These are phyloP conservation scores for Gasteruption jaculator DNA, from an alignment of 2,888 invertebrate genomes.

Conservation along the genomic window DNA sequence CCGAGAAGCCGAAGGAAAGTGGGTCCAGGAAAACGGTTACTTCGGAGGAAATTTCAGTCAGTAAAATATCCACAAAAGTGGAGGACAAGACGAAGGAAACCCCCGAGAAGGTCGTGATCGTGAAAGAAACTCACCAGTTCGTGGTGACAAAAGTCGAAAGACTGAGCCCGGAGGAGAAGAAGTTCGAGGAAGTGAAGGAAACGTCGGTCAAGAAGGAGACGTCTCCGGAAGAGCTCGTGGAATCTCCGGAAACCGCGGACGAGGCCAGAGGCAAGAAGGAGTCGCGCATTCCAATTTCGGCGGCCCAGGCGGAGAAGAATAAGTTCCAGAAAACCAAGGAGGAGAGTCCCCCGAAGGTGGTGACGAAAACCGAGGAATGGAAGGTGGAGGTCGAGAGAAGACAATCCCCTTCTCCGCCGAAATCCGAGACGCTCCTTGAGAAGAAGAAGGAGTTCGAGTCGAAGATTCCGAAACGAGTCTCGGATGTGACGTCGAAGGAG, in stretches of 20 bases:
- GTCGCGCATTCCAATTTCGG: conserved; percentile 40
- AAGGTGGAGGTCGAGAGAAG: conserved; percentile 5
- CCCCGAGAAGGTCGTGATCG: too few relatives aligned
- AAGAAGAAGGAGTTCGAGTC: conserved; percentile 37
- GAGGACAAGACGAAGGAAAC: conserved; percentile 6
- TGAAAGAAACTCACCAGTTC: too few relatives aligned
- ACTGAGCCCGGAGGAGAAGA: too few relatives aligned
- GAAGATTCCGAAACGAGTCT: conserved; percentile 36
- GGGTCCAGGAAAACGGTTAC: too few relatives aligned
- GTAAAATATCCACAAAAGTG: too few relatives aligned
- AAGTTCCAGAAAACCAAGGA: conserved; percentile 25
- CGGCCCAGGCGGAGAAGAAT: conserved; percentile 38
- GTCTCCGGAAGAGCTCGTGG: too few relatives aligned
- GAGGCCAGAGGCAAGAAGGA: conserved; percentile 20
- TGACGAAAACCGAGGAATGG: background rate
- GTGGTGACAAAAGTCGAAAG: too few relatives aligned
- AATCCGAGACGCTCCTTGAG: conserved; percentile 10
- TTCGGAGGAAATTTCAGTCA: too few relatives aligned
- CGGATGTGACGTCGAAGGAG: conserved; percentile 20
- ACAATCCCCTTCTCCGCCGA: conserved; percentile 16
- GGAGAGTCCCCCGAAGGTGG: conserved; percentile 6
- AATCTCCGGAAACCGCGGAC: conserved; percentile 1
- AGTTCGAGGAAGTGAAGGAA: too few relatives aligned
- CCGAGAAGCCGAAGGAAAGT: too few relatives aligned
- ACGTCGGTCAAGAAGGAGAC: too few relatives aligned